phyloP scores from a whole-genome alignment of 2,797 vertebrate genomes.

The Melanogrammus aeglefinus region DNA sequence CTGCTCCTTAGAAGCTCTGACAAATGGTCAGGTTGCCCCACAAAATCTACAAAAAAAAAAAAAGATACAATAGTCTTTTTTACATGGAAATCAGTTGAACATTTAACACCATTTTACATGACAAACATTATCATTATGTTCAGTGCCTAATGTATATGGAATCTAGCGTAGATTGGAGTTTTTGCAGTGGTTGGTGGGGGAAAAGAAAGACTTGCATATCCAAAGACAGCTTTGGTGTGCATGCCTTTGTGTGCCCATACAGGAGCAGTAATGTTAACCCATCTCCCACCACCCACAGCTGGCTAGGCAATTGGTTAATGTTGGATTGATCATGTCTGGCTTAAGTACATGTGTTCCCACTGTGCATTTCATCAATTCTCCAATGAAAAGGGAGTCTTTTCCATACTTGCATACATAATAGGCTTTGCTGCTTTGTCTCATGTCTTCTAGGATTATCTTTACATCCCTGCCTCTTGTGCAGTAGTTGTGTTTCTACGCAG shows the following conservation, averaged over 20 bases:
- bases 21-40: conserved; percentile 24
- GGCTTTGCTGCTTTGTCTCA: too few relatives aligned
- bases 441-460: too few relatives aligned
- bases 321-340: not conserved
- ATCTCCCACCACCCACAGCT: not conserved
- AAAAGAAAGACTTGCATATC: not conserved
- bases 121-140: not conserved
- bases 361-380: too few relatives aligned
- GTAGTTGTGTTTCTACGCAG: too few relatives aligned
- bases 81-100: conserved; percentile 2
- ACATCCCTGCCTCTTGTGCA: too few relatives aligned
- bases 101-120: not conserved
- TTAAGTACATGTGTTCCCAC: too few relatives aligned
- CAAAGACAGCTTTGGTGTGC: not conserved
- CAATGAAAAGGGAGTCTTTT: too few relatives aligned
- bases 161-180: not conserved
- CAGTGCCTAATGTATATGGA: not conserved
- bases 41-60: too few relatives aligned
- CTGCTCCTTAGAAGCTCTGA: conserved; percentile 46
- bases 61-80: not conserved
- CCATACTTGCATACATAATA: too few relatives aligned
- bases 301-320: not conserved
- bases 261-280: not conserved
- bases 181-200: not conserved
- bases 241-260: not conserved